Evolutionary conservation across 2,888 invertebrate genomes (phyloP).

Genomic region (Philonicus albiceps): DNA sequence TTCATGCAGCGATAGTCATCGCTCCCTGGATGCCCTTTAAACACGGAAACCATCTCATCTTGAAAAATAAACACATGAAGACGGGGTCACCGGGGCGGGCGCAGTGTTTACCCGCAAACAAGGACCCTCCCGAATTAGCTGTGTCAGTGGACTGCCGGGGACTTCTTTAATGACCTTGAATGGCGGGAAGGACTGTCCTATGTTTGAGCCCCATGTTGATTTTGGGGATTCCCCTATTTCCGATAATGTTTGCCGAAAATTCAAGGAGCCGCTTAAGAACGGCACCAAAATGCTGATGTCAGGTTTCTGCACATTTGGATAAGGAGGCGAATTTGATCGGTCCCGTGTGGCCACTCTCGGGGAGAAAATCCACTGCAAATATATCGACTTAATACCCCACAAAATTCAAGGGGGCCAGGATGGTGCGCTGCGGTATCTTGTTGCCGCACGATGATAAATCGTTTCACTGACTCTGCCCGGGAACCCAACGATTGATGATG

Average conservation of each 20-base stretch:
- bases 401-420: background rate
- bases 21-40: background rate
- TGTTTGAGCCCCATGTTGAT: background rate
- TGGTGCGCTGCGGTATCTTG: background rate
- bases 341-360: background rate
- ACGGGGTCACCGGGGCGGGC: background rate
- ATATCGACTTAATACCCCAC: conserved; percentile 19
- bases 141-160: background rate
- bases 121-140: background rate
- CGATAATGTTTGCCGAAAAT: background rate
- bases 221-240: background rate
- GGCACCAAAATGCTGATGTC: background rate
- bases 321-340: background rate
- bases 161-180: background rate
- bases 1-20: background rate
- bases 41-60: conserved; percentile 1
- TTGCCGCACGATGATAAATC: conserved; percentile 3
- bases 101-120: background rate
- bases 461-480: background rate
- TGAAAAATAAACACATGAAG: background rate
- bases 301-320: background rate
- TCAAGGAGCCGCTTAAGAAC: background rate
- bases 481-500: background rate
- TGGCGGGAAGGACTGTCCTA: background rate
- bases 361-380: background rate